A percentile compares a stretch with the other conserved stretches of the same genome.
phyloP scores from a whole-genome alignment of 2,797 vertebrate genomes.

The Gallinago stenura region DNA sequence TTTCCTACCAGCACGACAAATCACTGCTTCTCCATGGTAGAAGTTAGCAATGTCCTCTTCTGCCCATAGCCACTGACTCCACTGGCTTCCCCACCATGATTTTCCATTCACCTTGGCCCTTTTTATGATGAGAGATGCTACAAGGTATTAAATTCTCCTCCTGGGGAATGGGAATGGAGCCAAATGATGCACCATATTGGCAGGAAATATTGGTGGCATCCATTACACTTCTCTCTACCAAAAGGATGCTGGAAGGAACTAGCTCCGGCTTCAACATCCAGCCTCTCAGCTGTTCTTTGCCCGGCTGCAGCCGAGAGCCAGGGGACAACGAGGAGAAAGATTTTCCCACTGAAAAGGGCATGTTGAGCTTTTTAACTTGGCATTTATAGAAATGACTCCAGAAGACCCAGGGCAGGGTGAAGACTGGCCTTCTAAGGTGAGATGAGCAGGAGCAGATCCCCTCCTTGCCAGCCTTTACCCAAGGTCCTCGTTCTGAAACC shows the following conservation, averaged over 20 bases:
- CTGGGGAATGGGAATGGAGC: background rate
- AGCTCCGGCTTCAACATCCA: background rate
- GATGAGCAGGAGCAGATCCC: background rate
- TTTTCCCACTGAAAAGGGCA: background rate
- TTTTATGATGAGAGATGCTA: background rate
- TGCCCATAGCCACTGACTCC: background rate
- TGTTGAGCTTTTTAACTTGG: background rate
- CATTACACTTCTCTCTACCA: too few relatives aligned
- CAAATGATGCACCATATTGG: rapidly evolving
- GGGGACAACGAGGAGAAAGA: rapidly evolving
- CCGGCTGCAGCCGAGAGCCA: too few relatives aligned
- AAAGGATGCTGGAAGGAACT: background rate
- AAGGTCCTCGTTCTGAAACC: background rate
- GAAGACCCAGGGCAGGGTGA: background rate
- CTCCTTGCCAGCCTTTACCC: background rate
- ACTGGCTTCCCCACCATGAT: background rate
- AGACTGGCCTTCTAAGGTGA: rapidly evolving
- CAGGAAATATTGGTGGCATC: background rate
- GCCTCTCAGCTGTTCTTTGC: rapidly evolving
- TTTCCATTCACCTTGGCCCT: background rate
- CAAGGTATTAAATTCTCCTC: background rate
- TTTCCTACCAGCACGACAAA: background rate
- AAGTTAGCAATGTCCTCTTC: background rate
- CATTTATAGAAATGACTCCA: background rate
- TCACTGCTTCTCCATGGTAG: background rate